These are phyloP conservation scores for Xerus inauris DNA, from an alignment of 2,113 vertebrate species.

Conservation along the genomic window DNA sequence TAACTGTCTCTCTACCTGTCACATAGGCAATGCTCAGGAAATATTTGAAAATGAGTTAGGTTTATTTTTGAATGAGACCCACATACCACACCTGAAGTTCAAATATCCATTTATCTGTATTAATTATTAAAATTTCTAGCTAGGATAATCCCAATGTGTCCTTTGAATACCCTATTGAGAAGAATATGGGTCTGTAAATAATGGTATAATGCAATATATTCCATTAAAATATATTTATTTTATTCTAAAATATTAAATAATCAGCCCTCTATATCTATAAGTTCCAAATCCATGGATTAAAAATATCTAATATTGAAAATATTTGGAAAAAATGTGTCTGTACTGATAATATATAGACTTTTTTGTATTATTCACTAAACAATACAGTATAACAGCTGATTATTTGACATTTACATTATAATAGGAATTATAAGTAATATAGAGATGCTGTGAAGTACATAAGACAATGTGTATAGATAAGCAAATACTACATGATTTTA, in stretches of 20 bases:
- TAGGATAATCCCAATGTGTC: not conserved
- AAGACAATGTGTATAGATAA: not conserved
- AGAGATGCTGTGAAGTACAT: not conserved
- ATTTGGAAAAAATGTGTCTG: not conserved
- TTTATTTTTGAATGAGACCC: not conserved
- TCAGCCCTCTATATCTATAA: rapidly evolving
- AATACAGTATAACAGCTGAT: not conserved
- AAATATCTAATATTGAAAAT: not conserved
- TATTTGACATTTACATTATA: not conserved
- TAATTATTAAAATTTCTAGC: constrained; percentile 22
- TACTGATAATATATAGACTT: not conserved
- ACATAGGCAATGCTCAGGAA: not conserved
- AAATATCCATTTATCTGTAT: not conserved
- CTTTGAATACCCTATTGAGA: not conserved
- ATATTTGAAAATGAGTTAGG: not conserved
- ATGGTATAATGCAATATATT: not conserved
- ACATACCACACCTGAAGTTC: not conserved
- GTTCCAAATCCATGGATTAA: not conserved
- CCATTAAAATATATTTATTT: not conserved
- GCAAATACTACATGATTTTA: rapidly evolving
- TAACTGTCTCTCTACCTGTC: not conserved
- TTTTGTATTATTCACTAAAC: not conserved
- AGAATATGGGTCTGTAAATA: not conserved
- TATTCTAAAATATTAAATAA: not conserved
- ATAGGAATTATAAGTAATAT: not conserved